Conservation (phyloP, 2,113 vertebrate species). For the Butastur rufipennis region DNA sequence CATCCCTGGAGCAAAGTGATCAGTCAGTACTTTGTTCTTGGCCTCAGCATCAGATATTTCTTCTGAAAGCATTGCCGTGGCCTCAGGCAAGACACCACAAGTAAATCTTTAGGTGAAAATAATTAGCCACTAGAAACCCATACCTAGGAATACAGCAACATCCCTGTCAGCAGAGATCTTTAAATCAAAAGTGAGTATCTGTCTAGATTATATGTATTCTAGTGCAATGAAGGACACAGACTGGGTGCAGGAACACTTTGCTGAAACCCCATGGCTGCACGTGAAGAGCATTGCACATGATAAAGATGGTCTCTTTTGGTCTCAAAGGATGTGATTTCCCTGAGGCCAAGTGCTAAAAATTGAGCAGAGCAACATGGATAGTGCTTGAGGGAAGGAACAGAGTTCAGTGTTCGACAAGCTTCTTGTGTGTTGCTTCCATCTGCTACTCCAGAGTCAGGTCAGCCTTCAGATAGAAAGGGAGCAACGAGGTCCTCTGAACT, state of each 20-base stretch:
- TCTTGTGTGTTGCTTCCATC: not conserved
- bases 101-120: not conserved
- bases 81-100: not conserved
- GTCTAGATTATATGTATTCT: not conserved
- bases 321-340: not conserved
- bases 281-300: not conserved
- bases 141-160: not conserved
- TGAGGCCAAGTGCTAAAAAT: not conserved
- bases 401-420: fast-evolving
- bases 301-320: not conserved
- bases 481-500: not conserved
- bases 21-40: not conserved
- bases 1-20: not conserved
- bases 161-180: not conserved
- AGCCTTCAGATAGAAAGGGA: not conserved
- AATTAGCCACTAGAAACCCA: not conserved
- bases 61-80: not conserved
- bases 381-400: not conserved
- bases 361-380: not conserved
- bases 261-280: not conserved
- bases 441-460: not conserved
- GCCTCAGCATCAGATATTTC: not conserved
- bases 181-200: not conserved
- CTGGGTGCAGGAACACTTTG: not conserved
- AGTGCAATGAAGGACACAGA: not conserved